Base-by-base conservation (phyloP, 2,797 vertebrate genomes). In the Halcyon chelicuti region DNA sequence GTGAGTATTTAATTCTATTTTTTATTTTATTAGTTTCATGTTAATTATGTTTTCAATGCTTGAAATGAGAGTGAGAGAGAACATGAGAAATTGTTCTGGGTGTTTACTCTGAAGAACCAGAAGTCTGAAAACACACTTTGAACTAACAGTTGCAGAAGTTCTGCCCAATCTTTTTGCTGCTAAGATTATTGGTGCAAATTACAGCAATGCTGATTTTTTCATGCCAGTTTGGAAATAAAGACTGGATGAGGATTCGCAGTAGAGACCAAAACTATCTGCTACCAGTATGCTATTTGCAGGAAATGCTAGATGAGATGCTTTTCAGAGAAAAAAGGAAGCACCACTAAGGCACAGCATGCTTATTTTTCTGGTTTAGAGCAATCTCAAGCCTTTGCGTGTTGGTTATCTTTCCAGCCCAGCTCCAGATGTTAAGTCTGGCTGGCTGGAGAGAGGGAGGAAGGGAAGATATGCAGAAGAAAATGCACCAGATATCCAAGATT, bases 401-500 rank as follows among this genome's bases (percentile, higher is more conserved):
- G 83, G 20, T 88, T 72, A 49, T 77, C 62, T 65, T 81, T 66
- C 46, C 86, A 90, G 1, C 55, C 55, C 52, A 49, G 4, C 49
- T 86, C 94, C 85, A 94, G 95, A 94, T 94, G 85, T 94, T 74
- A 49, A 37, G 31, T 40, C 75, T 79, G 86, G 46, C 49, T 55
- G 72, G 86, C n/a, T 77, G 79, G 40, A 87, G 49, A 37, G 23
- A 81, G 52, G 46, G 23, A 81, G 19, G 57, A 81, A 72, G 47
- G 58, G 86, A 90, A 87, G 75, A 85, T 80, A 90, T 2, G 35
- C 42, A 89, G 68, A 88, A 86, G 78, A 92, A 82, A 91, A 83
- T 35, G 37, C 55, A 82, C 47, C 51, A 85, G 81, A 90, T 66
- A 94, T 20, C 60, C 47, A 66, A 87, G 71, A 88, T 82, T 35